phyloP scores from a whole-genome alignment of 1,140 invertebrate genomes.

The Rhopalosiphum maidis region DNA sequence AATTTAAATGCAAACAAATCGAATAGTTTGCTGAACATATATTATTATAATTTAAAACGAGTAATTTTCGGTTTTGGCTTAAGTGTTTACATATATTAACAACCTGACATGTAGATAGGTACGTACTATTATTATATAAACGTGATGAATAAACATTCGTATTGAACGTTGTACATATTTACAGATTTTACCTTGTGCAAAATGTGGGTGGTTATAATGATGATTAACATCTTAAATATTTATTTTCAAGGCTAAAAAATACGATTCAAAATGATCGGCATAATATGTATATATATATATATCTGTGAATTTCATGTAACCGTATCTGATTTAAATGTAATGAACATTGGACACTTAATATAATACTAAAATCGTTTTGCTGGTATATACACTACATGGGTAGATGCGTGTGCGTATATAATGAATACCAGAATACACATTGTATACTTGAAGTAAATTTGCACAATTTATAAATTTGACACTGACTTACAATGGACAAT shows the following conservation, averaged over 20 bases:
- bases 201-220: neutral
- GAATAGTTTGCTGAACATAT: neutral
- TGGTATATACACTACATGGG: neutral
- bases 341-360: neutral
- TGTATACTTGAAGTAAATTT: neutral
- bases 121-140: neutral
- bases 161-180: neutral
- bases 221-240: conserved; percentile 6
- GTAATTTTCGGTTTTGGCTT: neutral
- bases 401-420: neutral
- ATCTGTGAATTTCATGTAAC: neutral
- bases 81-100: conserved; percentile 14
- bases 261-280: neutral
- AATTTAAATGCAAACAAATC: neutral
- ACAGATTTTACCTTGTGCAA: conserved; percentile 12
- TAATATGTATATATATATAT: neutral
- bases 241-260: neutral
- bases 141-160: neutral
- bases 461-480: neutral
- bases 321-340: neutral
- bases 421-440: neutral
- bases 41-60: neutral
- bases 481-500: neutral
- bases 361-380: neutral
- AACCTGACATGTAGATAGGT: neutral